These are phyloP conservation scores for Yoshiicerus persimilis DNA, from an alignment of 1,140 invertebrate species.

Conservation along the genomic window DNA sequence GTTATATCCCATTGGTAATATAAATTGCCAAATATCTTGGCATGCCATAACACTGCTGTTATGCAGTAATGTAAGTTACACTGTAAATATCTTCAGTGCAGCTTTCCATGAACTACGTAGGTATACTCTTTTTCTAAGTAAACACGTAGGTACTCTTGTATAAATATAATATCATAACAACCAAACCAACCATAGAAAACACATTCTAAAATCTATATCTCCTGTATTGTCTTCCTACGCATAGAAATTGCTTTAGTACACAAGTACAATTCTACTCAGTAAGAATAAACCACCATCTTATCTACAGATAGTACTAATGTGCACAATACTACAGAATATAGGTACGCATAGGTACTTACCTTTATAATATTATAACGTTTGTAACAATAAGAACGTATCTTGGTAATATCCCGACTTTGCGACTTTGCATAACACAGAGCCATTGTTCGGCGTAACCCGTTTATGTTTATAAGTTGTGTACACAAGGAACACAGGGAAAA, in stretches of 20 bases:
- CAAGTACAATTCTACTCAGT: no score
- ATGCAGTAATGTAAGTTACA: background rate
- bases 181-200: no score
- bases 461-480: background rate
- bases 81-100: background rate
- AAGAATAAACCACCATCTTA: no score
- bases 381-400: background rate
- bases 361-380: background rate
- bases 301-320: no score
- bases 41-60: background rate
- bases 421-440: background rate
- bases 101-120: background rate
- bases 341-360: background rate
- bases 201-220: no score
- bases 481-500: background rate
- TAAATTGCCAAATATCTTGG: conserved; percentile 29
- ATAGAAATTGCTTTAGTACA: no score
- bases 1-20: conserved; percentile 27
- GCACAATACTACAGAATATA: no score
- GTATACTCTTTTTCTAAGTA: background rate
- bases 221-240: no score
- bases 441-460: background rate
- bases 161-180: background rate
- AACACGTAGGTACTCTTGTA: no score
- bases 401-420: no score